A percentile compares a stretch with the other conserved stretches of the same genome.
Conservation (phyloP, 2,888 invertebrate genomes). For the Pterostichus niger region DNA sequence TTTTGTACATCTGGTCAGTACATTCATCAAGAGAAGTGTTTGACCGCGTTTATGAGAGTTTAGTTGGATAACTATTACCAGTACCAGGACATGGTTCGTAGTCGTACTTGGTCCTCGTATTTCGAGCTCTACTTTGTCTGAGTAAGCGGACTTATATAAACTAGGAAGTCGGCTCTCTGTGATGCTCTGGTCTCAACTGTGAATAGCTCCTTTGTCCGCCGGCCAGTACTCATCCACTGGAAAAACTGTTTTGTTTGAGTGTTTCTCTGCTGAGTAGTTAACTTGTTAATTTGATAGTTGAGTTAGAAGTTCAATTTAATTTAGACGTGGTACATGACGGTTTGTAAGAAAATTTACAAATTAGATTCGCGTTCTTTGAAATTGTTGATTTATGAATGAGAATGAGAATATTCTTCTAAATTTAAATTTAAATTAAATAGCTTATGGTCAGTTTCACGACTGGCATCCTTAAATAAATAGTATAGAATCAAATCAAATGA, state of each 20-base stretch:
- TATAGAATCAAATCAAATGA: too few species aligned
- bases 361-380: not conserved
- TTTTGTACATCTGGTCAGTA: constrained; percentile 11
- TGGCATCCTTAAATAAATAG: too few species aligned
- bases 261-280: constrained; percentile 27
- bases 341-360: not conserved
- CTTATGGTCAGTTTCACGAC: too few species aligned
- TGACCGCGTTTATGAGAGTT: not conserved
- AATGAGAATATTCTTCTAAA: too few species aligned
- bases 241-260: constrained; percentile 50
- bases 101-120: constrained; percentile 25
- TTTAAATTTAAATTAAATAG: too few species aligned
- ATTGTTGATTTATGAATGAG: too few species aligned
- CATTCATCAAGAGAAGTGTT: not conserved
- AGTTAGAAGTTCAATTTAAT: too few species aligned
- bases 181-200: not conserved
- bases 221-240: constrained; percentile 25
- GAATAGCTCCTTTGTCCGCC: constrained; percentile 59
- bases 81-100: not conserved
- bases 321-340: too few species aligned
- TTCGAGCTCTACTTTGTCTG: constrained; percentile 27
- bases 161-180: constrained; percentile 49
- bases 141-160: constrained; percentile 60
- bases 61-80: not conserved
- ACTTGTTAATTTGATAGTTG: constrained; percentile 39